Base-by-base conservation (phyloP, 2,888 invertebrate species). In the Anoplius nigerrimus region DNA sequence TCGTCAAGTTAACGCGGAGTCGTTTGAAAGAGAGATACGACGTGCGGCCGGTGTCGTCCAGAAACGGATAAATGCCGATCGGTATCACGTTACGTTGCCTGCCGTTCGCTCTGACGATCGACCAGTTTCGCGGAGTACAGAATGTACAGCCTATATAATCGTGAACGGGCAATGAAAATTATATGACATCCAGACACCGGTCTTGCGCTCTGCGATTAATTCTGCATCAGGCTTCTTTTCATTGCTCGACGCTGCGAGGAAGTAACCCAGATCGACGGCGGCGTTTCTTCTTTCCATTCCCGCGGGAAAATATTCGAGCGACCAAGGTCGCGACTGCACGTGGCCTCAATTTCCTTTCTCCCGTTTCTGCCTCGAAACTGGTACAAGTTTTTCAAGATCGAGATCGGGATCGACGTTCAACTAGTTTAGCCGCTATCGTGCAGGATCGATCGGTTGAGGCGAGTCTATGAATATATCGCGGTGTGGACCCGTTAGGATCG, bases 281-380 rank as follows among this genome's bases (percentile, higher is more conserved):
- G n/a, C 48, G 16, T 48, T 48, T 48, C 48, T 34, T 13, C 42
- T 8, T 24, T 42, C 22, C 13, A 16, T 57, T 46, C 3, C 22
- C 16, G 64, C 64, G 64, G 34, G 34, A 27, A 34, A 24, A 27
- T 54, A 68, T 59, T 68, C 43, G 64, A 68, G 51, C 66, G 52
- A 51, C 66, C 43, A 66, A 60, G 66, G 55, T 60, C 55, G 51
- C 24, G 18, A 24, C 24, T 24, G 11, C 6, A 15, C 51, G 34
- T 48, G 55, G 60, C 62, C 58, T 51, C 56, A 55, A 66, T 66
- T 69, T 60, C 56, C 55, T 56, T 6, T 13, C 22, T 57, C 43
- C 56, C 21, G 20, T 66, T 56, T 66, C 62, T 66, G 18, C 59
- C 18, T 51, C 61, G 57, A 61, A 69, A 61, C 69, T 69, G 60